Base-by-base conservation (phyloP, 2,888 invertebrate species). In the Oscheius sp. region DNA sequence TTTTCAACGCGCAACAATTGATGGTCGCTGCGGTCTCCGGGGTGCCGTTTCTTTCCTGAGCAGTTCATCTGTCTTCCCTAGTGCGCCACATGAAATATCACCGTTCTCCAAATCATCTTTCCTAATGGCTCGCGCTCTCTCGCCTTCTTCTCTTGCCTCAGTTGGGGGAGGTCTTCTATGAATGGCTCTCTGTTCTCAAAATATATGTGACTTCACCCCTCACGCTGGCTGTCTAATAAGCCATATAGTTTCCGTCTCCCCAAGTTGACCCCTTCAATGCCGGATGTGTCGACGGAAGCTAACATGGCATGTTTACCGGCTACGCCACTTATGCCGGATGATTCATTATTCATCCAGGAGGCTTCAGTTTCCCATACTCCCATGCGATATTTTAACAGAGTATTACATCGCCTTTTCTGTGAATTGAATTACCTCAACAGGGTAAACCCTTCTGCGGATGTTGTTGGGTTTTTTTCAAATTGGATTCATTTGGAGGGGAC, bases 231-330 rank as follows among this genome's bases (percentile, higher is more conserved):
- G 61, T 61, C 61, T 43, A 61, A 61, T 61, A 61, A 41, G 61
- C n/a, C 18, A n/a, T 18, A 61, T n/a, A 61, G 41, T 61, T 61
- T 45, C 61, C 21, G 41, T 43, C 43, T 35, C 35, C 5, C 9
- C 35, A 9, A 35, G 35, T 35, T 61, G 61, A 61, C 61, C 61
- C 61, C 61, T 35, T 43, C 29, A 45, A 43, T 61, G 61, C 61
- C 61, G 52, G 66, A 66, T 66, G 66, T 66, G 66, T 52, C 66
- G 52, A 66, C 66, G 66, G 66, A 66, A 66, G 66, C 66, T 66
- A 49, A 66, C 66, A 66, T 66, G 52, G 66, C 66, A 66, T 66
- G 66, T 66, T 52, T 49, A 66, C 66, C 52, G 66, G 66, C 52
- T 52, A 35, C 29, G 52, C 29, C 66, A 66, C 66, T 66, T 66